phyloP scores from a whole-genome alignment of 2,113 vertebrate species.

The Numenius arquata region DNA sequence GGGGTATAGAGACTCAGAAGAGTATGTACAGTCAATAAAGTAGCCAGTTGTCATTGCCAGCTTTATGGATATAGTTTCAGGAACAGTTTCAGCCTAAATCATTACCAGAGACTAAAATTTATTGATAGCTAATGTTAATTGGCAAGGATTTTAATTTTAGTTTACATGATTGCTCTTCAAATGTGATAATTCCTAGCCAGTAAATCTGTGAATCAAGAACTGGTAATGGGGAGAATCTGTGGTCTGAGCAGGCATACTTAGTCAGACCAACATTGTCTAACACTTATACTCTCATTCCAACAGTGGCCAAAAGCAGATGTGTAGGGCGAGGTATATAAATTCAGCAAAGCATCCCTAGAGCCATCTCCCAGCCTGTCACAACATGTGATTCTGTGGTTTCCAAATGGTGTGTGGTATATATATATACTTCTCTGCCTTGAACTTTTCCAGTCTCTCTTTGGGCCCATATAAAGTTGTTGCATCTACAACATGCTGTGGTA shows the following conservation, averaged over 20 bases:
- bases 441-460: background rate
- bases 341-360: background rate
- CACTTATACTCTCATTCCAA: background rate
- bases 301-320: background rate
- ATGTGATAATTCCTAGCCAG: background rate
- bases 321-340: background rate
- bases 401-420: background rate
- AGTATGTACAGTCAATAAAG: background rate
- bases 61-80: background rate
- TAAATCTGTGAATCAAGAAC: background rate
- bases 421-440: background rate
- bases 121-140: background rate
- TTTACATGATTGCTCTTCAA: background rate
- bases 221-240: background rate
- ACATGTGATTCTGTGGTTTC: background rate
- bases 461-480: background rate
- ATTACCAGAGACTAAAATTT: background rate
- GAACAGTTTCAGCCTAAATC: background rate
- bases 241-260: background rate
- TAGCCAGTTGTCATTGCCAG: background rate
- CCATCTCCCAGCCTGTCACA: background rate
- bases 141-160: background rate
- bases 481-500: background rate
- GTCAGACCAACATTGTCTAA: background rate
- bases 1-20: background rate